Conservation (phyloP, 1,140 invertebrate species). For the Zaprionus inermis region DNA sequence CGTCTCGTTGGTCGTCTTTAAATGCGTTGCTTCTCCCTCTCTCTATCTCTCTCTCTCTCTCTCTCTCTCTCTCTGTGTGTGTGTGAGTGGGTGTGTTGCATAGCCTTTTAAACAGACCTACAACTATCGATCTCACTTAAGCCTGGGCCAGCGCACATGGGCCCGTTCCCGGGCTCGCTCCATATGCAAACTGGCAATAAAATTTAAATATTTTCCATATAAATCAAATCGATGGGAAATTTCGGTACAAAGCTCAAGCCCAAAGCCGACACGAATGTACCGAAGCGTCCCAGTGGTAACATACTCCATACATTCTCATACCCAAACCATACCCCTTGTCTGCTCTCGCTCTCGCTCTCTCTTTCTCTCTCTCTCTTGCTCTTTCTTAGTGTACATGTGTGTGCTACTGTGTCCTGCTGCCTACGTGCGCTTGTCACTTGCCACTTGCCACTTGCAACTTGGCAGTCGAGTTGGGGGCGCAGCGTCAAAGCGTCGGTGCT, state of each 20-base stretch:
- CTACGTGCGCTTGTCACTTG: slow-evolving; percentile 43
- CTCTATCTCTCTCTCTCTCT: too few relatives aligned
- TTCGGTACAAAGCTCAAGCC: slow-evolving; percentile 61
- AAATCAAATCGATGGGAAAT: slow-evolving; percentile 80
- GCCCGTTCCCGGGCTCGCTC: slow-evolving; percentile 25
- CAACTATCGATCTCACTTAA: slow-evolving; percentile 79
- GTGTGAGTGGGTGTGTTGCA: slow-evolving; percentile 15
- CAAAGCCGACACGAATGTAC: slow-evolving; percentile 23
- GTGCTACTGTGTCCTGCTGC: slow-evolving; percentile 20
- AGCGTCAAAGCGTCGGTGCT: slow-evolving; percentile 57
- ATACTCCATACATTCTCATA: too few relatives aligned
- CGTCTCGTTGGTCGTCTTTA: slow-evolving; percentile 31
- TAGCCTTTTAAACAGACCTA: slow-evolving; percentile 51
- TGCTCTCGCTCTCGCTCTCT: neutral
- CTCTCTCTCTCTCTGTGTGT: neutral
- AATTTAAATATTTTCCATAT: slow-evolving; percentile 82
- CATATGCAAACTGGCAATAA: slow-evolving; percentile 80
- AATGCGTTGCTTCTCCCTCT: neutral
- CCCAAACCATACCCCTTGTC: too few relatives aligned
- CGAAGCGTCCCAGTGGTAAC: slow-evolving; percentile 12
- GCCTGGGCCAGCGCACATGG: slow-evolving; percentile 40
- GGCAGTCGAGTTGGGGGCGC: slow-evolving; percentile 18
- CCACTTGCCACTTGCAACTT: slow-evolving; percentile 34
- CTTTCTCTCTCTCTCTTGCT: slow-evolving; percentile 17
- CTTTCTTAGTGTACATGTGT: slow-evolving; percentile 4